phyloP scores from a whole-genome alignment of 1,140 invertebrate genomes.

The Meloidogyne floridensis region DNA sequence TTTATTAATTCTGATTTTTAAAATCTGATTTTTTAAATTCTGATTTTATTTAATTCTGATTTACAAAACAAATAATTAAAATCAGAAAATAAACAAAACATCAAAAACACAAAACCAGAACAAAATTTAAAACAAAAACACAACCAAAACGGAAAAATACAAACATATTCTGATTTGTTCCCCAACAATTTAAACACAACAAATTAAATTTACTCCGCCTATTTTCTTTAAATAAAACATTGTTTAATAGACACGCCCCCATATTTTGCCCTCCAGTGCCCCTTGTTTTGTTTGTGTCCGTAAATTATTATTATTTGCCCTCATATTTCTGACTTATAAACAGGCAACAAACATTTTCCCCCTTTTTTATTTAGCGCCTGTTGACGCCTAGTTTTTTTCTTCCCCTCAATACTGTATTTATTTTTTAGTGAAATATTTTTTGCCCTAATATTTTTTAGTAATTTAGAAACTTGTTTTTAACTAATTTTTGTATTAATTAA shows the following conservation, averaged over 20 bases:
- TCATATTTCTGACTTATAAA: not conserved
- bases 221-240: not conserved
- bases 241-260: not conserved
- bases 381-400: not conserved
- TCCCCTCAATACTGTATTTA: not conserved
- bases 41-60: too few relatives aligned
- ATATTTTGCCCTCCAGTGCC: not conserved
- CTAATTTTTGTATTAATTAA: not conserved
- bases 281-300: slow-evolving; percentile 8
- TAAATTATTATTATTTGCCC: slow-evolving; percentile 5
- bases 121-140: not conserved
- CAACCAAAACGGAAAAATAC: not conserved
- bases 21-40: too few relatives aligned
- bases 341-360: not conserved
- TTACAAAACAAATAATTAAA: too few relatives aligned
- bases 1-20: too few relatives aligned
- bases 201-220: not conserved
- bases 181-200: not conserved
- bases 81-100: too few relatives aligned
- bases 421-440: not conserved
- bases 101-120: too few relatives aligned
- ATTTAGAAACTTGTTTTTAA: not conserved
- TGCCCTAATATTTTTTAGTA: not conserved
- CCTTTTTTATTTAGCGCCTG: not conserved
- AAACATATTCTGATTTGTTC: not conserved